Base-by-base conservation (phyloP, 1,140 invertebrate species). In the Aethina tumida region DNA sequence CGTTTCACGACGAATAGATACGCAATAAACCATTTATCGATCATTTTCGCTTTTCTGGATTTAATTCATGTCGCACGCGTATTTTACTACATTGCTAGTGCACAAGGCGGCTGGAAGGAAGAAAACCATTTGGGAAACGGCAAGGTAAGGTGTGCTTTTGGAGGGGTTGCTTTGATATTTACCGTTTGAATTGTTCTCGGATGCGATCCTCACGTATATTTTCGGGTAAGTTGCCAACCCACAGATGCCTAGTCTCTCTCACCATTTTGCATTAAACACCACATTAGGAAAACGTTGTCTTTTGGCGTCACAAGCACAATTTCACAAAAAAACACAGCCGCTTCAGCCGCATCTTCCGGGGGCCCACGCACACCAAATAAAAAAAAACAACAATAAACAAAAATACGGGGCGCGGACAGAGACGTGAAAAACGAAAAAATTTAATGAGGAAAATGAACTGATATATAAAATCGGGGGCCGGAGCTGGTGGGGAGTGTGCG, bases 181-280 rank as follows among this genome's bases (percentile, higher is more conserved):
- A 95, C 92, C 91, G 81, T 87, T 94, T 94, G 72, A 96, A 94
- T 74, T 93, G 87, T 71, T 94, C 89, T 74, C 84, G 77, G 73
- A 93, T 88, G 66, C 84, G 78, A 67, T 93, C 88, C 75, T 94
- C 88, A 62, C 84, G 81, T 74, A 92, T 89, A 77, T 92, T 94
- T 79, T 96, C 91, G 80, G 92, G 90, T 81, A 97, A 87, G 85
- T 97, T 96, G 83, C 92, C 92, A 81, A 97, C 90, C 88, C 91
- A 94, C 75, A 96, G 84, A 78, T 97, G 92, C 79, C 92, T 89
- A 80, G 92, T 96, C 86, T 96, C 91, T 86, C 93, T 93, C 84
- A 97, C 93, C 93, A 97, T 97, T 81, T 85, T 91, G 84, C 71
- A 71, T 70, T 70, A 67, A 70, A 74, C 70, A 73, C 73, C 73